Conservation (phyloP, 2,888 invertebrate species). For the Crepidodera aurea region DNA sequence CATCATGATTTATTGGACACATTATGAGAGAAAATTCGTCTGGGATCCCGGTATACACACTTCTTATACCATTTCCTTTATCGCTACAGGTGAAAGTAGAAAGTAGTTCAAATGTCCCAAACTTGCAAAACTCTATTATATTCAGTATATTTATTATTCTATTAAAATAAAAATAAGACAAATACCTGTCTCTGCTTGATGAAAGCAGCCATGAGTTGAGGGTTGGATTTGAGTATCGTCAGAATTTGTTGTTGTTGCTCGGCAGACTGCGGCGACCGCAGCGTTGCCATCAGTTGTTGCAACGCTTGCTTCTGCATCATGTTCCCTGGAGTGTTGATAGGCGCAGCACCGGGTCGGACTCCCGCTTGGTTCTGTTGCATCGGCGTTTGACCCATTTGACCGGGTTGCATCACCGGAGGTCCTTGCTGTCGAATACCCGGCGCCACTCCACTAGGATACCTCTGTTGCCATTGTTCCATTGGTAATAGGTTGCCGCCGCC, state of each 20-base stretch:
- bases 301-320: slow-evolving; percentile 72
- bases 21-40: too few species aligned
- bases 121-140: too few species aligned
- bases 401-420: slow-evolving; percentile 58
- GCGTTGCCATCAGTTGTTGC: slow-evolving; percentile 87
- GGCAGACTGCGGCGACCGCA: slow-evolving; percentile 88
- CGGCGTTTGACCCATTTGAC: slow-evolving; percentile 46
- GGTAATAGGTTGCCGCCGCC: slow-evolving; percentile 63
- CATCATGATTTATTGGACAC: too few species aligned
- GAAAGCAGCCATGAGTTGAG: slow-evolving; percentile 94
- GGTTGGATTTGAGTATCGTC: slow-evolving; percentile 91
- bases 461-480: slow-evolving; percentile 67
- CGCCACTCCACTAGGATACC: slow-evolving; percentile 61
- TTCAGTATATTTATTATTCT: too few species aligned
- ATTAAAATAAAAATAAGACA: slow-evolving; percentile 8
- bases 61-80: too few species aligned
- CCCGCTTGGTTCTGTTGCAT: slow-evolving; percentile 46
- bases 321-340: slow-evolving; percentile 48
- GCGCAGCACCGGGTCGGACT: slow-evolving; percentile 40
- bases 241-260: slow-evolving; percentile 92
- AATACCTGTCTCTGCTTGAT: slow-evolving; percentile 83
- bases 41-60: too few species aligned
- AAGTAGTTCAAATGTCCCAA: too few species aligned
- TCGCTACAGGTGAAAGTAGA: too few species aligned
- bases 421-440: slow-evolving; percentile 63